phyloP scores from a whole-genome alignment of 2,113 vertebrate species.

The Panthera uncia region DNA sequence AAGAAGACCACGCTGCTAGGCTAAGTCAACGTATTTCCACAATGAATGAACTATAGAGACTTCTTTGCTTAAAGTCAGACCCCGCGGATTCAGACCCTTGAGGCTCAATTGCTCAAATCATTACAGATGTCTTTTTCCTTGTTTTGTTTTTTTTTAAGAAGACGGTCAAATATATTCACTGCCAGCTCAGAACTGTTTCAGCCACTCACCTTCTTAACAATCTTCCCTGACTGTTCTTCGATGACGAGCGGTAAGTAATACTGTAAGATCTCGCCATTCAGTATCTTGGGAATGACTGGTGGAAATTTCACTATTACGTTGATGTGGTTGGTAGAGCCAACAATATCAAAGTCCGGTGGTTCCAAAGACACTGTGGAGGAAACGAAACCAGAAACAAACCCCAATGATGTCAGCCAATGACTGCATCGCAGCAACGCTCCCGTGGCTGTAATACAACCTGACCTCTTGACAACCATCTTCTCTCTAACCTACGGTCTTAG shows the following conservation, averaged over 20 bases:
- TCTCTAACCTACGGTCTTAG: neutral
- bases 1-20: neutral
- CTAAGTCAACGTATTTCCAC: neutral
- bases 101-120: neutral
- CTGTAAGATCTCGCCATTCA: accelerated
- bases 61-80: neutral
- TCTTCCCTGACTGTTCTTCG: neutral
- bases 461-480: neutral
- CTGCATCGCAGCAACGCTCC: accelerated
- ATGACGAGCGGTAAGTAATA: neutral
- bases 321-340: conserved; percentile 69
- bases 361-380: conserved; percentile 69
- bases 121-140: neutral
- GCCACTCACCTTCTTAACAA: conserved; percentile 48
- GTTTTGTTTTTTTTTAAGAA: neutral
- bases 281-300: accelerated
- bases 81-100: neutral
- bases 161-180: neutral
- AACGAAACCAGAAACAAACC: neutral
- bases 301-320: conserved; percentile 79
- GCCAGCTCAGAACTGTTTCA: neutral
- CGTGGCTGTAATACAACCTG: accelerated
- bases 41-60: neutral
- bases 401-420: too few relatives aligned
- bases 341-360: conserved; percentile 79